phyloP scores from a whole-genome alignment of 92 coral and sea anemone genomes.

The Pocillopora grandis region DNA sequence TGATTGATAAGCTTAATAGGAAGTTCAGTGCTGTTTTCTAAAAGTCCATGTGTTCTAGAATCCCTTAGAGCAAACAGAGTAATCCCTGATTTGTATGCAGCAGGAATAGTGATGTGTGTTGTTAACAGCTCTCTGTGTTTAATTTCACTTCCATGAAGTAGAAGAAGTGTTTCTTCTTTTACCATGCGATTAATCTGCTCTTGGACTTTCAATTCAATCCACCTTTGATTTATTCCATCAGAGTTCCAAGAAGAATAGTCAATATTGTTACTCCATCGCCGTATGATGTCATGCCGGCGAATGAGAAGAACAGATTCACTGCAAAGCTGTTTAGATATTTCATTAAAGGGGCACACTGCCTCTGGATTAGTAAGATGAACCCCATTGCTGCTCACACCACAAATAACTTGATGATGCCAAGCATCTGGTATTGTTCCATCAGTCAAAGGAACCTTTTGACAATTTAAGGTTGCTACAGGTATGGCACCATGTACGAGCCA shows the following conservation, averaged over 20 bases:
- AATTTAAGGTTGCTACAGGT: constrained; percentile 70
- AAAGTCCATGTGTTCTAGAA: constrained; percentile 47
- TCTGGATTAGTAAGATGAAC: constrained; percentile 66
- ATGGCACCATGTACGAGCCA: constrained; percentile 70
- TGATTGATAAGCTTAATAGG: constrained; percentile 12
- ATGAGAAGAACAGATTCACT: constrained; percentile 79
- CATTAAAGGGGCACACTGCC: constrained; percentile 46
- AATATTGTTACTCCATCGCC: constrained; percentile 60
- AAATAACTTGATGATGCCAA: constrained; percentile 87
- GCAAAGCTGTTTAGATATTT: constrained; percentile 52
- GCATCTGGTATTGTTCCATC: constrained; percentile 81
- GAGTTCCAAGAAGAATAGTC: constrained; percentile 36
- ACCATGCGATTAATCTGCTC: constrained; percentile 67
- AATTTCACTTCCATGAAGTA: constrained; percentile 70
- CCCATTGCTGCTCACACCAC: constrained; percentile 71
- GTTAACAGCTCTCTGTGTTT: constrained; percentile 59
- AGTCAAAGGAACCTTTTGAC: constrained; percentile 53
- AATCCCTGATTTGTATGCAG: constrained; percentile 76
- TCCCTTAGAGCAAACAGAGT: constrained; percentile 66
- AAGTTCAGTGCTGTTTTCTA: constrained; percentile 49
- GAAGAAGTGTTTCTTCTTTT: constrained; percentile 64
- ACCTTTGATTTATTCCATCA: constrained; percentile 26
- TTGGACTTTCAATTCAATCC: constrained; percentile 59
- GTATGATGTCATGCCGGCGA: constrained; percentile 58
- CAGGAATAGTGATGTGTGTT: constrained; percentile 68